Evolutionary conservation across 1,140 invertebrate species (phyloP).

Genomic region (Drosophila tani): DNA sequence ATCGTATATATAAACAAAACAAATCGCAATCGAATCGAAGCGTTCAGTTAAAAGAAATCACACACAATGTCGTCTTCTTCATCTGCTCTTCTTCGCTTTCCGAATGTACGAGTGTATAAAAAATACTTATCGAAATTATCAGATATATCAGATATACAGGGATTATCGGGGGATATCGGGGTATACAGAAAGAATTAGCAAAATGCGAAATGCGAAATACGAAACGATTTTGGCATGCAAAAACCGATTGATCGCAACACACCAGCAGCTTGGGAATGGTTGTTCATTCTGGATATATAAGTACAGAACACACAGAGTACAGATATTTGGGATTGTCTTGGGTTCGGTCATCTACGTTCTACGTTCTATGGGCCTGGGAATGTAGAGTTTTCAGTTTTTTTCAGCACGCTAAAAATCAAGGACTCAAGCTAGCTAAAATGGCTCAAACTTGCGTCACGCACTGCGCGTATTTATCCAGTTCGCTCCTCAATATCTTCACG

Average conservation of each 20-base stretch:
- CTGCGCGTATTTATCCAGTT: conserved; percentile 87
- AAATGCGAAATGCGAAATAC: conserved; percentile 53
- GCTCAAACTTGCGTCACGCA: conserved; percentile 87
- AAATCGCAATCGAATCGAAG: conserved; percentile 72
- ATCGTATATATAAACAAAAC: conserved; percentile 76
- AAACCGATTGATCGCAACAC: conserved; percentile 45
- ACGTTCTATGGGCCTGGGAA: conserved; percentile 66
- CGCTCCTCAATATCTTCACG: conserved; percentile 86
- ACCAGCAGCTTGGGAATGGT: conserved; percentile 27
- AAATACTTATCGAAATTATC: conserved; percentile 79
- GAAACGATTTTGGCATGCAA: conserved; percentile 69
- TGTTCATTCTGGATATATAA: conserved; percentile 46
- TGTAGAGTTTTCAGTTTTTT: conserved; percentile 31
- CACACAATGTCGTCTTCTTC: conserved; percentile 50
- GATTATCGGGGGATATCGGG: conserved; percentile 11
- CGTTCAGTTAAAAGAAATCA: conserved; percentile 73
- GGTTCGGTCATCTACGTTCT: conserved; percentile 52
- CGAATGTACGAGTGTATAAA: conserved; percentile 59
- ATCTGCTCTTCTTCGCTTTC: conserved; percentile 19
- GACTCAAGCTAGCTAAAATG: conserved; percentile 78
- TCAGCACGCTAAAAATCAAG: conserved; percentile 42
- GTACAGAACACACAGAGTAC: conserved; percentile 56
- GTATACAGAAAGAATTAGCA: conserved; percentile 40
- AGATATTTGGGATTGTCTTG: conserved; percentile 57
- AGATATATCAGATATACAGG: conserved; percentile 39